phyloP scores from a whole-genome alignment of 2,888 invertebrate species.

The Encarsia formosa region DNA sequence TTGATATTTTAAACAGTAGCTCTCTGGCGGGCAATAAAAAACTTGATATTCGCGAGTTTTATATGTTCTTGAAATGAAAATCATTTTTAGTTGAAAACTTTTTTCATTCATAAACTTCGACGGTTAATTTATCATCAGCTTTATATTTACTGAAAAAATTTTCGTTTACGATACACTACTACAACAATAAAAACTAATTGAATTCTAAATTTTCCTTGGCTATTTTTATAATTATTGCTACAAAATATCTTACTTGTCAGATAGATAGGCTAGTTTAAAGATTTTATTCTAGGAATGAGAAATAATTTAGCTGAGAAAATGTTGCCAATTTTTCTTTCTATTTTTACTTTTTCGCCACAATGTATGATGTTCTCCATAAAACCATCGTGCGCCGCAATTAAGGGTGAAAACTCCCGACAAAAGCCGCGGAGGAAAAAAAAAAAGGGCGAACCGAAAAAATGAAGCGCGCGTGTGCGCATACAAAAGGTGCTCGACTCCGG shows the following conservation, averaged over 20 bases:
- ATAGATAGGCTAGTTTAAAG: too few species aligned
- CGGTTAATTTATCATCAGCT: too few species aligned
- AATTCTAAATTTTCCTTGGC: too few species aligned
- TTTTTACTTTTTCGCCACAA: too few species aligned
- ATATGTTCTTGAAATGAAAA: slow-evolving; percentile 18
- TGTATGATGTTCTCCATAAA: too few species aligned
- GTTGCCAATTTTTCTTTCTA: background rate
- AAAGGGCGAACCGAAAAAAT: background rate
- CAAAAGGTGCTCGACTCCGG: background rate
- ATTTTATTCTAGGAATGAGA: too few species aligned
- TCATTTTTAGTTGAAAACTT: slow-evolving; percentile 18
- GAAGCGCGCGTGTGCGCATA: background rate
- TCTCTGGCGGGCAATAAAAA: slow-evolving; percentile 21
- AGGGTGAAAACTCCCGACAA: slow-evolving; percentile 9
- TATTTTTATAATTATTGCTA: too few species aligned
- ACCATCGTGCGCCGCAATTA: slow-evolving; percentile 1
- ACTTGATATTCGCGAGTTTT: slow-evolving; percentile 21
- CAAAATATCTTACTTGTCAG: too few species aligned
- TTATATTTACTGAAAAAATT: too few species aligned
- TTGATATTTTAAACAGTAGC: slow-evolving; percentile 22
- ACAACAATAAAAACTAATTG: too few species aligned
- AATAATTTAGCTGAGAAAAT: background rate
- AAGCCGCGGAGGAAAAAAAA: slow-evolving; percentile 1
- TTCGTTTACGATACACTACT: too few species aligned
- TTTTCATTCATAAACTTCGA: slow-evolving; percentile 22